Evolutionary conservation across 1,140 invertebrate species (phyloP).

Genomic region (Eurosta solidaginis): DNA sequence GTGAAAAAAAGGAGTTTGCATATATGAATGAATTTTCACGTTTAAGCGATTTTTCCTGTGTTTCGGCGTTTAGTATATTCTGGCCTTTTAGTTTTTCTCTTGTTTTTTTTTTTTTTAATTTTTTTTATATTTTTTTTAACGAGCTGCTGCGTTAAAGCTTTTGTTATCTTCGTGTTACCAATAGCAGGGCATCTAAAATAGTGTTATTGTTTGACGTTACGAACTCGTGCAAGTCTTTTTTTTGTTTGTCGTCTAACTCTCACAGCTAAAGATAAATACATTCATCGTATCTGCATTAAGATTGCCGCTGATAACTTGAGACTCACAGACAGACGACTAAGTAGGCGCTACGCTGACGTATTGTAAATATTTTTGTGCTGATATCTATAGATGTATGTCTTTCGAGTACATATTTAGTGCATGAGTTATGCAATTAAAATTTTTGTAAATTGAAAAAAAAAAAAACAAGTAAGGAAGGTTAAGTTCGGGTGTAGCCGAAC

Average conservation of each 20-base stretch:
- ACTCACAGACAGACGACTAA: background rate
- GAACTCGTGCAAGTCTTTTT: too few species aligned
- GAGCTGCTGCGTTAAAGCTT: background rate
- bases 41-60: constrained; percentile 20
- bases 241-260: too few species aligned
- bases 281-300: background rate
- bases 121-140: background rate
- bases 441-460: background rate
- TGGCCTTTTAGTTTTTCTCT: background rate
- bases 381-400: background rate
- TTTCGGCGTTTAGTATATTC: too few species aligned
- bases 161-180: background rate
- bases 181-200: too few species aligned
- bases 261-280: too few species aligned
- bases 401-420: background rate
- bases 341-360: background rate
- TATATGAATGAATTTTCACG: constrained; percentile 26
- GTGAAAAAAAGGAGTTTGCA: background rate
- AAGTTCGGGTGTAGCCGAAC: too few species aligned
- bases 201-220: background rate
- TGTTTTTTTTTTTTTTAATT: background rate
- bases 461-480: too few species aligned
- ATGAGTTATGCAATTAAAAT: constrained; percentile 1
- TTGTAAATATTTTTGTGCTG: background rate
- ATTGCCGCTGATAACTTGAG: constrained; percentile 1